Base-by-base conservation (phyloP, 2,888 invertebrate genomes). In the Pammene fasciana region DNA sequence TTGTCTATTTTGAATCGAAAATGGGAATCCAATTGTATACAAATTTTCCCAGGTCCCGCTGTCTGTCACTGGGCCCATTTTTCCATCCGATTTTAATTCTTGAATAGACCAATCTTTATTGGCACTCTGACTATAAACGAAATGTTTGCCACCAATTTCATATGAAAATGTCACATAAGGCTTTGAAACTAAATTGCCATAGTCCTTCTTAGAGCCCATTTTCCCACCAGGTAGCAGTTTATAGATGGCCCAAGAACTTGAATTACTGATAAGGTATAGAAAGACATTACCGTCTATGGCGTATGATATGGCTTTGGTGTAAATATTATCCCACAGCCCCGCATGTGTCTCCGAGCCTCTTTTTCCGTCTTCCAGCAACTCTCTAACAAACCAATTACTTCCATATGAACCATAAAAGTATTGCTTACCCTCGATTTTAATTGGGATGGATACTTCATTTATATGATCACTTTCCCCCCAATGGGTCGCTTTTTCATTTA, bases 321-420 rank as follows among this genome's bases (percentile, higher is more conserved):
- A 52, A 52, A 52, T 26, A 5, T 52, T 7, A 18, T 18, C 5
- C 50, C 18, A 26, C 50, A 26, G 2, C 6, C 50, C 36, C 3
- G n/a, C 8, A 13, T 38, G 9, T 14, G n/a, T 55, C 2, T 36
- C n/a, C 5, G 36, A 14, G 5, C 34, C 55, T 36, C n/a, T 55
- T 36, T 7, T 36, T 36, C 55, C 55, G 3, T 36, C 36, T 14
- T 36, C 34, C 5, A 14, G 34, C 55, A 55, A 14, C 55, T 55
- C 50, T 52, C 50, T 52, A 18, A 52, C 18, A 36, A 55, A 55
- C 55, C 55, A 55, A 36, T n/a, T n/a, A n/a, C n/a, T 55, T 36
- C 55, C 36, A 7, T 36, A 55, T 14, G 55, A 55, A 5, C 55
- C 36, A 6, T 55, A 55, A 36, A 55, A 36, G 36, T 55, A 55